Conservation (phyloP, 2,888 invertebrate species). For the Oscheius sp. region DNA sequence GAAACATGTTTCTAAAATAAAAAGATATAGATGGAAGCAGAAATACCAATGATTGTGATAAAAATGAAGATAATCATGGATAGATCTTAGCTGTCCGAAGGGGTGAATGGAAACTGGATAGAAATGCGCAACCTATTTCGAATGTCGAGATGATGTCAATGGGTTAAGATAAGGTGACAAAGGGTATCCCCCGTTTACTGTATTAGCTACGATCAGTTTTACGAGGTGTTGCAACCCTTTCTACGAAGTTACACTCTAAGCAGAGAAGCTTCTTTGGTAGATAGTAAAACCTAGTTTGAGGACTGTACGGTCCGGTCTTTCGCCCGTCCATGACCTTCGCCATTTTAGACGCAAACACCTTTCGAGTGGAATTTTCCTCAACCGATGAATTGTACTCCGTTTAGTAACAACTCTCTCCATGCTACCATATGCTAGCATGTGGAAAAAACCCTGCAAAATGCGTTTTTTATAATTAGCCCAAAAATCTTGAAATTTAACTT, state of each 20-base stretch:
- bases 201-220: no score
- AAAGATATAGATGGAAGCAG: background rate
- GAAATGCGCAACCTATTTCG: constrained; percentile 10
- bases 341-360: constrained; percentile 36
- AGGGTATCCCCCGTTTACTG: no score
- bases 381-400: constrained; percentile 30
- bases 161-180: no score
- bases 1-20: background rate
- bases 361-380: constrained; percentile 27
- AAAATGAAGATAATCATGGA: constrained; percentile 4
- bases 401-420: background rate
- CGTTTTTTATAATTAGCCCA: background rate
- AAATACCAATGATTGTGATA: background rate
- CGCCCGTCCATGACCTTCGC: constrained; percentile 34
- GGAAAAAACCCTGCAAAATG: background rate
- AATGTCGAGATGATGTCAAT: no score
- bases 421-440: background rate
- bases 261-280: background rate
- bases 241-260: no score
- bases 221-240: no score
- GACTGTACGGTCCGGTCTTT: constrained; percentile 8
- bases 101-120: constrained; percentile 9
- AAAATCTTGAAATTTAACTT: no score
- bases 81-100: background rate
- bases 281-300: constrained; percentile 1